A percentile compares a stretch with the other conserved stretches of the same genome.
These are phyloP conservation scores for Drosophila arizonae DNA, from an alignment of 1,140 invertebrate species.

Conservation along the genomic window DNA sequence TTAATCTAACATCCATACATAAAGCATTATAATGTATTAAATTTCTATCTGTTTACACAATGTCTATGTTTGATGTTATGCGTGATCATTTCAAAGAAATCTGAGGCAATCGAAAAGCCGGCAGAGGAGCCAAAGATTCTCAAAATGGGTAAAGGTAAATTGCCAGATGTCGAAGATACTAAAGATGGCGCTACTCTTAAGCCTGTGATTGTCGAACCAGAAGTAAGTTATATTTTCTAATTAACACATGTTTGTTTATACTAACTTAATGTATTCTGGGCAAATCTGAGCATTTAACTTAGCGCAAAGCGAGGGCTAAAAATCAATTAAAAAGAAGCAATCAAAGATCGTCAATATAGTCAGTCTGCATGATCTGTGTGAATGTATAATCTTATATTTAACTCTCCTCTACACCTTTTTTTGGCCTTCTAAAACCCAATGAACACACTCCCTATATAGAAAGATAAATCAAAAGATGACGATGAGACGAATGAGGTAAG, in stretches of 20 bases:
- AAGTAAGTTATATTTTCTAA: slow-evolving; percentile 50
- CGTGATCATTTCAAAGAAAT: slow-evolving; percentile 50
- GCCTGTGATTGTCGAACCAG: slow-evolving; percentile 78
- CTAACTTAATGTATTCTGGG: neutral
- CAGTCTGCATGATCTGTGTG: neutral
- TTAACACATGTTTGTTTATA: neutral
- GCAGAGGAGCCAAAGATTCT: slow-evolving; percentile 57
- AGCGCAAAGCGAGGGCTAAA: neutral
- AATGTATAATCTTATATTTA: neutral
- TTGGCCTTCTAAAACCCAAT: neutral
- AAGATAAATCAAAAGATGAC: slow-evolving; percentile 29
- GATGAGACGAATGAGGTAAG: slow-evolving; percentile 45
- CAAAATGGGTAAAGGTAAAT: slow-evolving; percentile 76
- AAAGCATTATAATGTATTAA: too few relatives aligned
- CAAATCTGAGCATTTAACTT: neutral
- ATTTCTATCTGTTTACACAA: slow-evolving; percentile 9
- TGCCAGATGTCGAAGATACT: slow-evolving; percentile 62
- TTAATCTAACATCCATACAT: neutral
- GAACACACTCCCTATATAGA: slow-evolving; percentile 19
- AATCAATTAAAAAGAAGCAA: neutral
- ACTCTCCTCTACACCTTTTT: neutral
- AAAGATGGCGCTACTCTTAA: slow-evolving; percentile 63
- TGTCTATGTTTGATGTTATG: slow-evolving; percentile 7
- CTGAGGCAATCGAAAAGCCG: slow-evolving; percentile 37
- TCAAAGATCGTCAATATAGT: neutral